phyloP scores from a whole-genome alignment of 1,140 invertebrate species.

The Spodoptera frugiperda region DNA sequence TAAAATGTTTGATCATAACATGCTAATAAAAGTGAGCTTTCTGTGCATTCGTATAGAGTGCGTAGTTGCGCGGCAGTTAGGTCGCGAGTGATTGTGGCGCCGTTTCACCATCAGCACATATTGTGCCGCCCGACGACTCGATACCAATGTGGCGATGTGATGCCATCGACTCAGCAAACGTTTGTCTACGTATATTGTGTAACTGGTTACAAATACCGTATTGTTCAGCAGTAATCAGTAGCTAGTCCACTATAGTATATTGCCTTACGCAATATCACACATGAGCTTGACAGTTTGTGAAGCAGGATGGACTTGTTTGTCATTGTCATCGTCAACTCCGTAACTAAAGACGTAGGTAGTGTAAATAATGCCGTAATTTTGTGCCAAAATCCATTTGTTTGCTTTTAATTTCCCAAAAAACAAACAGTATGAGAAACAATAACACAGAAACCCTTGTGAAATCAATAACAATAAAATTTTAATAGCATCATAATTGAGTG shows the following conservation, averaged over 20 bases:
- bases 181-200: not conserved
- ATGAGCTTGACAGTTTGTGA: too few relatives aligned
- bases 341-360: too few relatives aligned
- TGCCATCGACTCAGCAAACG: not conserved
- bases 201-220: too few relatives aligned
- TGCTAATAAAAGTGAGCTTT: not conserved
- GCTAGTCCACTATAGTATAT: too few relatives aligned
- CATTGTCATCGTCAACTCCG: too few relatives aligned
- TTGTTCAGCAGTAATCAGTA: too few relatives aligned
- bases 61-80: not conserved
- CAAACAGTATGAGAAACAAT: constrained; percentile 13
- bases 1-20: too few relatives aligned
- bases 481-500: constrained; percentile 40
- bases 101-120: constrained; percentile 22
- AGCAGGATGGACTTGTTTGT: too few relatives aligned
- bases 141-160: constrained; percentile 1
- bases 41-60: not conserved
- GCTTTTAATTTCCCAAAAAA: not conserved
- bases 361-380: too few relatives aligned
- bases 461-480: constrained; percentile 45
- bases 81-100: constrained; percentile 17
- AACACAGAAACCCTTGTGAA: constrained; percentile 28
- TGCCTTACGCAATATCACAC: too few relatives aligned
- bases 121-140: not conserved
- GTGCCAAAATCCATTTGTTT: not conserved